phyloP scores from a whole-genome alignment of 2,888 invertebrate genomes.

The Philaethria dido region DNA sequence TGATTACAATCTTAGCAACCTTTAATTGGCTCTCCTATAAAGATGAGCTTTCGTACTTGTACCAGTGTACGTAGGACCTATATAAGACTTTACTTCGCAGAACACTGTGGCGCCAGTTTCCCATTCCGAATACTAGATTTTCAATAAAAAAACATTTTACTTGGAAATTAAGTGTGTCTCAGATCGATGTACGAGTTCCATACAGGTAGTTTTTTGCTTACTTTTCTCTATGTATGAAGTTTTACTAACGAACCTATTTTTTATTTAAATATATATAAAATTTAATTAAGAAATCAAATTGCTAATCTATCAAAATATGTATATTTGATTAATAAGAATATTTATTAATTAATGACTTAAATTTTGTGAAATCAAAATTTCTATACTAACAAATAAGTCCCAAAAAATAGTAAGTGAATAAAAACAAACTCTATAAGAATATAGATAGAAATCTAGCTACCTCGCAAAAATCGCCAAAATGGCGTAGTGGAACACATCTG shows the following conservation, averaged over 20 bases:
- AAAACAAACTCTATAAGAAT: no score
- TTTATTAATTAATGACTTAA: neutral
- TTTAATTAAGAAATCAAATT: slow-evolving; percentile 6
- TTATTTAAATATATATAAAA: slow-evolving; percentile 2
- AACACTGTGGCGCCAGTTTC: slow-evolving; percentile 12
- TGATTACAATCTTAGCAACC: no score
- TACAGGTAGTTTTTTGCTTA: neutral
- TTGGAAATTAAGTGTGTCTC: slow-evolving; percentile 19
- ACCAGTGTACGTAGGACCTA: no score
- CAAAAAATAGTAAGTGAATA: no score
- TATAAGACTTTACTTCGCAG: slow-evolving; percentile 10
- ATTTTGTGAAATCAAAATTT: no score
- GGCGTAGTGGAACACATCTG: no score
- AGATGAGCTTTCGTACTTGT: no score
- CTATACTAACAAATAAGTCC: neutral
- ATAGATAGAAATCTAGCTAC: no score
- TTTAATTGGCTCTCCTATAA: no score
- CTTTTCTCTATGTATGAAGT: slow-evolving; percentile 9
- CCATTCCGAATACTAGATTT: slow-evolving; percentile 11
- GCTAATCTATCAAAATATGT: neutral
- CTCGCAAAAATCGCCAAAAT: no score
- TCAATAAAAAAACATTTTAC: slow-evolving; percentile 6
- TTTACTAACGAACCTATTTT: slow-evolving; percentile 9
- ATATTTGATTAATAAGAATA: slow-evolving; percentile 8
- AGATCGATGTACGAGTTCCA: neutral